Base-by-base conservation (phyloP, 2,888 invertebrate genomes). In the Platerodrilus igneus region DNA sequence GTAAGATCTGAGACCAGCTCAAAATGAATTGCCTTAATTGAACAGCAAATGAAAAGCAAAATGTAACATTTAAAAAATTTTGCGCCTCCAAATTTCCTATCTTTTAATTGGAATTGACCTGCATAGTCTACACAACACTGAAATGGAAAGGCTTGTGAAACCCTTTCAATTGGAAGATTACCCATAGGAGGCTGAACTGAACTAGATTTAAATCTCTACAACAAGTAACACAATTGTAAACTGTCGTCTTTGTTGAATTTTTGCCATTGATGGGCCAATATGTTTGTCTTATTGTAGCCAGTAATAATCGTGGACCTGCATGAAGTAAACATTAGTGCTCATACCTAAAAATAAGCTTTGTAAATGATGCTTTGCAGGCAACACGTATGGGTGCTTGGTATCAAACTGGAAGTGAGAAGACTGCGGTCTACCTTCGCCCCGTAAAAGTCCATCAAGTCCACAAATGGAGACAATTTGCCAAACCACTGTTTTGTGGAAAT, bases 181-280 rank as follows among this genome's bases (percentile, higher is more conserved):
- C 52, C 57, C 56, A 59, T 59, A 2, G 47, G 4, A 14, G 55
- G 48, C 4, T 39, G 38, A 1, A 18, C 26, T 3, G 37, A 15
- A 7, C 17, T 33, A 13, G 56, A 50, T 25, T n/a, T n/a, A 50
- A 52, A 2, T 21, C 27, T 15, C 41, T 39, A 29, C 45, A 47
- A 41, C 59, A 57, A 4, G 3, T 21, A 3, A 56, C 25, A 22
- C 55, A 57, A 16, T 23, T 26, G n/a, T 38, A 22, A 6, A 51
- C 21, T 2, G 52, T 43, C 4, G 47, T 41, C n/a, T 51, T 45
- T 3, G 48, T 41, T n/a, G 37, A 14, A 30, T 42, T 56, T n/a
- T 51, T 30, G 3, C 49, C 52, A 5, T 47, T 40, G 6, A 57
- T 36, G 2, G 46, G 45, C 60, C 57, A 60, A 38, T 51, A 57